Evolutionary conservation across 2,113 vertebrate species (phyloP), one percentile per base, ranked within the genome.

Genomic region (Pardalotus punctatus): DNA sequence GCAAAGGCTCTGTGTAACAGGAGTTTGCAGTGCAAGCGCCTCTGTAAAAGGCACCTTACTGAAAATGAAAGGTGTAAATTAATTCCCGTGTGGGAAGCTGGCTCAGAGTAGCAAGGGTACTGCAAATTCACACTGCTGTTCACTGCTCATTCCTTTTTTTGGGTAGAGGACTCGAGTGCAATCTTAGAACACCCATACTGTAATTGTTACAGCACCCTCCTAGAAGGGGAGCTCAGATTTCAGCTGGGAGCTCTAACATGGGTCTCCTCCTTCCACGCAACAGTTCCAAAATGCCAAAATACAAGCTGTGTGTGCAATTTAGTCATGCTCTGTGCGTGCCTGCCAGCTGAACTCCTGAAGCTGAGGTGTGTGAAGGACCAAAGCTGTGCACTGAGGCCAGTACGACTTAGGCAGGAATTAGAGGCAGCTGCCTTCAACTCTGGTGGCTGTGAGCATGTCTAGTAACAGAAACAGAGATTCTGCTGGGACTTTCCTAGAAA

Each of bases 271-370:
- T 82, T 64, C 45, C 81, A 67, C 2, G 25, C 72, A 48, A 76
- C n/a, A 36, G 17, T 14, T 91, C 70, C 6, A 12, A 58, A 89
- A 67, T 5, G 78, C 69, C 81, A 81, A 76, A 88, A 85, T 10
- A 72, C 61, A 91, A 85, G 64, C 42, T 91, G 14, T 25, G 57
- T 90, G 85, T 14, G 66, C 80, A 76, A 13, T 50, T 79, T 50
- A 64, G 85, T 47, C 66, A 10, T 53, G 81, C 74, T 81, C 40
- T 22, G n/a, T 33, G 58, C 5, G 2, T 10, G 70, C 53, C 66
- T 81, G 87, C 84, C 95, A 90, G 88, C 65, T 22, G 58, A 82
- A 82, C 86, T 62, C 65, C 73, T 93, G 81, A 33, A 85, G 85
- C 74, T 47, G 74, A 81, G 70, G 57, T 28, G 48, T 57, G 53